Conservation (phyloP, 2,888 invertebrate species). For the Holacanthella duospinosa region DNA sequence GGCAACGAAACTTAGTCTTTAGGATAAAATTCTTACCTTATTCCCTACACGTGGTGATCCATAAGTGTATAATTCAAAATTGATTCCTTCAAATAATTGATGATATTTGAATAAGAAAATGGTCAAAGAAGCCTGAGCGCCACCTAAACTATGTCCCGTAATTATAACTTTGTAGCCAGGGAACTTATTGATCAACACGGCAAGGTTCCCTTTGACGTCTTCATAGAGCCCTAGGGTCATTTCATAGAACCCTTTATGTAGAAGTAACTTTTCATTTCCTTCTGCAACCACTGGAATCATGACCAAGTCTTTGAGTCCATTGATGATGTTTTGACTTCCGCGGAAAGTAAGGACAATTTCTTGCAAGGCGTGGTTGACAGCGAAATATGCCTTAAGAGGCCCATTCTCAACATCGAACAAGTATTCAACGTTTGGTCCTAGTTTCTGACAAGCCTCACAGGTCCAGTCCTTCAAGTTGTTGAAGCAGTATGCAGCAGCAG, state of each 20-base stretch:
- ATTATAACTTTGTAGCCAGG: background rate
- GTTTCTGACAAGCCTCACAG: background rate
- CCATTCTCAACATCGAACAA: background rate
- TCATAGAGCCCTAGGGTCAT: background rate
- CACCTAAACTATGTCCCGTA: conserved; percentile 5
- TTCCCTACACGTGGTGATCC: conserved; percentile 7
- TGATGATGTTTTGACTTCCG: background rate
- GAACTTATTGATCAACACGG: background rate
- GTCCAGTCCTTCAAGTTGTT: background rate
- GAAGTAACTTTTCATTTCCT: background rate
- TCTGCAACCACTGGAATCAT: background rate
- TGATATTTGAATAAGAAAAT: background rate
- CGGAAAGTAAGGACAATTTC: background rate
- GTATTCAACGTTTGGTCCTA: background rate
- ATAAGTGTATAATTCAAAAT: background rate
- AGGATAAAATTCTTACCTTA: too few relatives aligned
- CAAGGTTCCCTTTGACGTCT: background rate
- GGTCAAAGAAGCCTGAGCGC: background rate
- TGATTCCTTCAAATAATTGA: background rate
- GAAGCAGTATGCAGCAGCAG: background rate
- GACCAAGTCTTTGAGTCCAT: background rate
- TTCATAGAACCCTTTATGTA: background rate
- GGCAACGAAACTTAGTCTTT: too few relatives aligned
- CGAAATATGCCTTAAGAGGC: background rate
- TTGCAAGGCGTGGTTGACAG: background rate